Evolutionary conservation across 2,888 invertebrate genomes (phyloP).

Genomic region (Synergus laeviventris): DNA sequence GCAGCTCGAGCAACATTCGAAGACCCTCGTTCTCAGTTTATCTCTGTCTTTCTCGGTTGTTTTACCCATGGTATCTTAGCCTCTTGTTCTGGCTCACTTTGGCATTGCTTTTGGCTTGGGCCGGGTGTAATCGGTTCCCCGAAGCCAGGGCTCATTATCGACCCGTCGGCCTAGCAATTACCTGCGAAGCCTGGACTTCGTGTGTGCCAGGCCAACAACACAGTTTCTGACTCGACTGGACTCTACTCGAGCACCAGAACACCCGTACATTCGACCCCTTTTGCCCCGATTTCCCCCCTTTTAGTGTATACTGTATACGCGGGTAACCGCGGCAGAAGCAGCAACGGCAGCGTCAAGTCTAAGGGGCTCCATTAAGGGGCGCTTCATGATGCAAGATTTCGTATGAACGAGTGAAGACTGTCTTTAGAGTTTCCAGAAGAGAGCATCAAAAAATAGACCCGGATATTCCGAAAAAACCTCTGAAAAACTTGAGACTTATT

Average conservation of each 20-base stretch:
- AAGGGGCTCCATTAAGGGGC: not conserved
- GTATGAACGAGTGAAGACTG: not conserved
- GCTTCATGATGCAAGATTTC: not conserved
- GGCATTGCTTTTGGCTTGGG: conserved; percentile 71
- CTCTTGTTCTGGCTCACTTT: conserved; percentile 52
- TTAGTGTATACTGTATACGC: not conserved
- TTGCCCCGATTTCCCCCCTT: conserved; percentile 22
- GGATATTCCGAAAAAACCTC: too few relatives aligned
- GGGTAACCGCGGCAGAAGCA: conserved; percentile 18
- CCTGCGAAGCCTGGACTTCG: conserved; percentile 74
- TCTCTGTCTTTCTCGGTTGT: conserved; percentile 43
- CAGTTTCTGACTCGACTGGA: conserved; percentile 63
- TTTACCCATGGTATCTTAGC: conserved; percentile 25
- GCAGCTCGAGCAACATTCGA: conserved; percentile 35
- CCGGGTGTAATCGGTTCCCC: conserved; percentile 76
- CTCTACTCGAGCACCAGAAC: conserved; percentile 46
- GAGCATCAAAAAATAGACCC: too few relatives aligned
- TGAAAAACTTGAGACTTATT: not conserved
- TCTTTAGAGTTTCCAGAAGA: too few relatives aligned
- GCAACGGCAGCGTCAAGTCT: not conserved
- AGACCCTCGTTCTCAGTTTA: conserved; percentile 40
- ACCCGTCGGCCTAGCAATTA: conserved; percentile 77
- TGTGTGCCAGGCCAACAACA: conserved; percentile 68
- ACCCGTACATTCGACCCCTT: conserved; percentile 39
- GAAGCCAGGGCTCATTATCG: conserved; percentile 76